phyloP scores from a whole-genome alignment of 23 tunicate genomes.

The Styela plicata region DNA sequence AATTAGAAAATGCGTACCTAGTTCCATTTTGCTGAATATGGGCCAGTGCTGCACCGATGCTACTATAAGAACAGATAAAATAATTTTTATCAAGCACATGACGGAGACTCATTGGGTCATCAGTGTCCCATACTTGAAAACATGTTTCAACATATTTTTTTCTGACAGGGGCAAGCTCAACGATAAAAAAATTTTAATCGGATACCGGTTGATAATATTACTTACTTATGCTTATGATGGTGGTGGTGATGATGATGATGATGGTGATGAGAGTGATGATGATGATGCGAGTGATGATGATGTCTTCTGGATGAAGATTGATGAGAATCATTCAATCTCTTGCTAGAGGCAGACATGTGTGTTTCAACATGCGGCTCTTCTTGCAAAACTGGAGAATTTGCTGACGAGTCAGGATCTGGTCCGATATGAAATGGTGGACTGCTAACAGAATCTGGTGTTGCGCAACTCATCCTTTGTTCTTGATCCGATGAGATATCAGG shows the following conservation, averaged over 20 bases:
- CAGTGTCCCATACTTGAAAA: no score
- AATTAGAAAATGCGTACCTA: no score
- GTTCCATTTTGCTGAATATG: no score
- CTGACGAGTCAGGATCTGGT: constrained; percentile 12
- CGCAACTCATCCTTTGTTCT: constrained; percentile 31
- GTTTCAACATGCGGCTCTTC: constrained; percentile 5
- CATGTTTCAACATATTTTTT: no score
- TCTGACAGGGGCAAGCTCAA: no score
- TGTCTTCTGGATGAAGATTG: constrained; percentile 51
- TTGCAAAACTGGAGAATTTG: constrained; percentile 24
- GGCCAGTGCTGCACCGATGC: no score
- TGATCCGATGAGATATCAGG: constrained; percentile 86
- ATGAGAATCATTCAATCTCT: constrained; percentile 42
- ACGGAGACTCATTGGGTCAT: no score
- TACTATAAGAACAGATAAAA: no score
- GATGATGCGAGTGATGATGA: constrained; percentile 66
- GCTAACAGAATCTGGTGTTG: constrained; percentile 18
- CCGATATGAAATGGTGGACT: constrained; percentile 56
- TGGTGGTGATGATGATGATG: constrained; percentile 95
- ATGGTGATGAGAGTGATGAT: constrained; percentile 59
- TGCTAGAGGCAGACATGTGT: constrained; percentile 17
- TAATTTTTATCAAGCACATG: no score
- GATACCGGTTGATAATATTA: no score
- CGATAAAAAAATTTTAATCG: no score
- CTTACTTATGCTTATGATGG: constrained; percentile 46